phyloP scores from a whole-genome alignment of 2,113 vertebrate genomes.

The Pionites leucogaster region DNA sequence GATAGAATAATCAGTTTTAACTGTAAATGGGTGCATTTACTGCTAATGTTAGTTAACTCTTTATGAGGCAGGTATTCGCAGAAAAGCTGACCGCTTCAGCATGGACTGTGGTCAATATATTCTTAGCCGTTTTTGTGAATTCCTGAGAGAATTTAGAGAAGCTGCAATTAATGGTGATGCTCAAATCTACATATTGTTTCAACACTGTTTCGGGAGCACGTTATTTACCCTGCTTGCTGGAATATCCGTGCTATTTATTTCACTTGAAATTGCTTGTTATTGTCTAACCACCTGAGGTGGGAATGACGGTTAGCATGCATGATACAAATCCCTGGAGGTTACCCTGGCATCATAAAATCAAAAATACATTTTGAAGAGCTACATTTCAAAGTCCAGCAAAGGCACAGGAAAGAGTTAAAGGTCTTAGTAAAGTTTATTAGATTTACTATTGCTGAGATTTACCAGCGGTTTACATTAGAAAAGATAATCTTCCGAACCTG shows the following conservation, averaged over 20 bases:
- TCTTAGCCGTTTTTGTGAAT: neutral
- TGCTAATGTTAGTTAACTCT: neutral
- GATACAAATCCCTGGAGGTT: neutral
- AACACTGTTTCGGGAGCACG: neutral
- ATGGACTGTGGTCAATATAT: neutral
- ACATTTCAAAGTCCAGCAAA: neutral
- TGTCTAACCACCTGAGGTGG: neutral
- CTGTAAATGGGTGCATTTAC: neutral
- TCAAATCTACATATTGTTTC: neutral
- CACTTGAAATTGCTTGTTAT: neutral
- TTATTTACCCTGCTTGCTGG: neutral
- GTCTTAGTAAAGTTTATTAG: constrained; percentile 46
- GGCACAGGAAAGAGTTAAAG: constrained; percentile 21
- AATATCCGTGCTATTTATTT: rapidly evolving
- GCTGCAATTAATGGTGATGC: neutral
- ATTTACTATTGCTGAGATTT: constrained; percentile 28
- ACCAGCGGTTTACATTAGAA: constrained; percentile 4
- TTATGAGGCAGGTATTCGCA: neutral
- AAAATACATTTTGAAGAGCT: neutral
- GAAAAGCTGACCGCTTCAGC: neutral
- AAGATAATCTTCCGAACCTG: constrained; percentile 58
- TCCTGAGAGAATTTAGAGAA: neutral
- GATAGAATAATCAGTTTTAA: neutral
- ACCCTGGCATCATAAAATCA: neutral
- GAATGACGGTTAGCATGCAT: neutral